phyloP scores from a whole-genome alignment of 2,797 vertebrate genomes.

The Trematomus bernacchii region DNA sequence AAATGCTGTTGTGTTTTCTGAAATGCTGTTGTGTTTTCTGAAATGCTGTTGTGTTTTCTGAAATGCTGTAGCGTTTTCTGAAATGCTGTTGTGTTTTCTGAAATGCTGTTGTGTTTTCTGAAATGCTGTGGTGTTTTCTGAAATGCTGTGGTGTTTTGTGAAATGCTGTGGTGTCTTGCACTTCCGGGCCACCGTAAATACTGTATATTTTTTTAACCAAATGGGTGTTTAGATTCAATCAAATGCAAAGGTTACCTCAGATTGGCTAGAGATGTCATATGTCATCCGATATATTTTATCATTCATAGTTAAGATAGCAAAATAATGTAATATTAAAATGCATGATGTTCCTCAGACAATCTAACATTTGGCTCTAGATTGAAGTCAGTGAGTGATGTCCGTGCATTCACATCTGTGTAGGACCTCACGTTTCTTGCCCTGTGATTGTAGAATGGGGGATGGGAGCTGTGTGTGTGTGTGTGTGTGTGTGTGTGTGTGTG shows the following conservation, averaged over 20 bases:
- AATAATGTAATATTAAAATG: neutral
- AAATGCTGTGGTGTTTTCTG: too few relatives aligned
- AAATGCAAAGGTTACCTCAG: neutral
- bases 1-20: too few relatives aligned
- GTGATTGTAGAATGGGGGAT: constrained; percentile 6
- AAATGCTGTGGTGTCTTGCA: too few relatives aligned
- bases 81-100: too few relatives aligned
- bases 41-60: too few relatives aligned
- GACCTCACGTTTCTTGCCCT: constrained; percentile 5
- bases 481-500: constrained; percentile 7
- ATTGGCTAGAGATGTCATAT: neutral
- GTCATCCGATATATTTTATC: neutral
- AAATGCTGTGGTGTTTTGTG: too few relatives aligned
- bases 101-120: too few relatives aligned
- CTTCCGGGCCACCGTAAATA: too few relatives aligned
- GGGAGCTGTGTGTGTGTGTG: neutral
- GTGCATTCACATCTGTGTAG: neutral
- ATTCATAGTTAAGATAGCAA: neutral
- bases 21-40: too few relatives aligned
- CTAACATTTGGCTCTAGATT: neutral
- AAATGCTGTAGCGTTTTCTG: too few relatives aligned
- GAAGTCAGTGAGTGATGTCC: neutral
- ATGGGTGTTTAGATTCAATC: neutral
- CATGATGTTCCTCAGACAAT: neutral
- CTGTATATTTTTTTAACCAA: too few relatives aligned